Evolutionary conservation across 2,113 vertebrate genomes (phyloP), one percentile per base, ranked within the genome.

Genomic region (Lethenteron reissneri): DNA sequence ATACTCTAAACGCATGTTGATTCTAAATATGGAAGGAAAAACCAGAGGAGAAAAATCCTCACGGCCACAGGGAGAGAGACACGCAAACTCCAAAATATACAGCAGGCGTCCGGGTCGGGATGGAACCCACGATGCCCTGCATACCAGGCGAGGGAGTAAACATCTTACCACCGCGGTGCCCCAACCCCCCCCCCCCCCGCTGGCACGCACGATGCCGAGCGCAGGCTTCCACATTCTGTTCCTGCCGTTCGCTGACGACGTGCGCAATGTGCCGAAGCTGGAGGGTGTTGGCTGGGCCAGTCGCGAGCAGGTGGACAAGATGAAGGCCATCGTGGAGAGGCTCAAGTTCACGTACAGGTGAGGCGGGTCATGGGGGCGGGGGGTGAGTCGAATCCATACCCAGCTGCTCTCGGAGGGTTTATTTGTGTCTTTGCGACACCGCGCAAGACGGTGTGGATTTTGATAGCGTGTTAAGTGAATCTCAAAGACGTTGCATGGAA

Each of bases 311-410:
- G 81, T 92, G 58, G 79, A 88, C 78, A 97, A 90, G 81, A 95
- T 96, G 90, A 99, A 90, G 74, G 82, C 85, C 73, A 90, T 99
- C 1, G 78, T 90, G 74, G 79, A 87, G 59, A 96, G 89, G 76
- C 86, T 97, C 11, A 80, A 83, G 13, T 97, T 99, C 80, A 88
- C 81, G 58, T 99, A 95, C 82, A 88, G 84, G 94, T 90, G 70
- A 57, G 3, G 19, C 21, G 1, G 1, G 58, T 25, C 25, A 8
- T 4, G 25, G 14, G 41, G 41, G 41, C 41, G 3, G 41, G 41
- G 41, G 41, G 41, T 7, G 41, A 41, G 41, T 41, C 41, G 41
- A 41, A 41, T 41, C 41, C 41, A 64, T 64, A 6, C 14, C 17
- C 60, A 64, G n/a, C 64, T 17, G n/a, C 64, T 1, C 25, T 68